Evolutionary conservation across 2,797 vertebrate species (phyloP), one percentile per base, ranked within the genome.

Genomic region (Limosa lapponica): DNA sequence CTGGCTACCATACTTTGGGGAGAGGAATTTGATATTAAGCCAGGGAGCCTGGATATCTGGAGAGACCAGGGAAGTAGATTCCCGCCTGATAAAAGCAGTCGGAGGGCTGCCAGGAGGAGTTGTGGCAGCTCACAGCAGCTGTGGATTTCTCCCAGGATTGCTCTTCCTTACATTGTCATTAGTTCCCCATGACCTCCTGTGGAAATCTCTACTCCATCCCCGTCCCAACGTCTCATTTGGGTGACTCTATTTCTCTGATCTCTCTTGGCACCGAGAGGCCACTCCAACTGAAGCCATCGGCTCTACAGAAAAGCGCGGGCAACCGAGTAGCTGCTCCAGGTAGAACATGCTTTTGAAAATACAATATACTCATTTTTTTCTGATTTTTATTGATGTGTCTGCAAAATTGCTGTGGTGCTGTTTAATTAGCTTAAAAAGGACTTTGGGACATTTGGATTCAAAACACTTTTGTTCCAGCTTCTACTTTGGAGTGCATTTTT

Each of bases 21-120:
- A 87, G 59, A 73, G 48, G 90, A 87, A 79, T 95, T 90, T 95
- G 74, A 49, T 95, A 59, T 48, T 77, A 80, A 94, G 83, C 59
- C 48, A 89, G 74, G 46, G 58, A 83, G 54, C 72, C 46, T 90
- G 89, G 55, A 18, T 93, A 91, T 64, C 85, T 92, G 73, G 52
- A 80, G 79, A 64, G 73, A 94, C 81, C 3, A 6, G 77, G 54
- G 44, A 96, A 91, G 74, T 52, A 94, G 90, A 94, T 96, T 24
- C 11, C 17, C 0, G 0, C 3, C 34, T 0, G 64, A 93, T 89
- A 92, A 83, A 84, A 77, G 44, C 66, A 74, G 81, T 41, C 2
- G 1, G 43, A 90, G 85, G 54, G 34, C 65, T 92, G 44, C 90
- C 22, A 41, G 75, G 49, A 88, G 77, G 54, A 66, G 24, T 41